Conservation (phyloP, 2,113 vertebrate species). For the Phrynosoma platyrhinos region DNA sequence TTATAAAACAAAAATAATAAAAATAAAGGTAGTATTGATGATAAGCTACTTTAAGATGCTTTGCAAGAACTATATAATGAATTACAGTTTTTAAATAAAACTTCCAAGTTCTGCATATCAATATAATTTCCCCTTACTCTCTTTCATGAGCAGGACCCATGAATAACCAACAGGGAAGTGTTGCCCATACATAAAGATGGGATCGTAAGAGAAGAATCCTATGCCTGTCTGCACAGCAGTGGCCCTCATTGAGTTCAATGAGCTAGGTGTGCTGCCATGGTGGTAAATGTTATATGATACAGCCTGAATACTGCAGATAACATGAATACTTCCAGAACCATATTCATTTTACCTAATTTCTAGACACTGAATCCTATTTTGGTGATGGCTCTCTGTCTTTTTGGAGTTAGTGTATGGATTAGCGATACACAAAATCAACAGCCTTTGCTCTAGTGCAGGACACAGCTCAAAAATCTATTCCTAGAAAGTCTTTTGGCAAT, state of each 20-base stretch:
- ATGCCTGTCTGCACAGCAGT: not conserved
- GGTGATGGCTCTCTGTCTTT: not conserved
- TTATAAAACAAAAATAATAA: too few relatives aligned
- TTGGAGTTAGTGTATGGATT: not conserved
- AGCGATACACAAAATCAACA: not conserved
- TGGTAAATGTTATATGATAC: not conserved
- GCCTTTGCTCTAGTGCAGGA: not conserved
- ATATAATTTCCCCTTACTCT: too few relatives aligned
- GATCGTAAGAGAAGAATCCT: not conserved
- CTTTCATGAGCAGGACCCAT: too few relatives aligned
- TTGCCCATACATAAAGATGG: too few relatives aligned
- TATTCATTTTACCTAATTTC: not conserved
- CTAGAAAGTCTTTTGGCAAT: not conserved
- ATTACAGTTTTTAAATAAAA: not conserved
- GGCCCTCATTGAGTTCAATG: not conserved
- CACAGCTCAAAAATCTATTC: not conserved
- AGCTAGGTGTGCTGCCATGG: not conserved
- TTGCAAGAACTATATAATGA: too few relatives aligned
- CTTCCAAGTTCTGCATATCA: not conserved
- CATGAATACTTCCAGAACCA: not conserved
- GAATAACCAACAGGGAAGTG: not conserved
- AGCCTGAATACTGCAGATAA: not conserved
- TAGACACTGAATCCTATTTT: not conserved
- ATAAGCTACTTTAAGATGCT: too few relatives aligned
- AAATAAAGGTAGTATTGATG: too few relatives aligned